Evolutionary conservation across 1,140 invertebrate genomes (phyloP).

Genomic region (Whitmania pigra): DNA sequence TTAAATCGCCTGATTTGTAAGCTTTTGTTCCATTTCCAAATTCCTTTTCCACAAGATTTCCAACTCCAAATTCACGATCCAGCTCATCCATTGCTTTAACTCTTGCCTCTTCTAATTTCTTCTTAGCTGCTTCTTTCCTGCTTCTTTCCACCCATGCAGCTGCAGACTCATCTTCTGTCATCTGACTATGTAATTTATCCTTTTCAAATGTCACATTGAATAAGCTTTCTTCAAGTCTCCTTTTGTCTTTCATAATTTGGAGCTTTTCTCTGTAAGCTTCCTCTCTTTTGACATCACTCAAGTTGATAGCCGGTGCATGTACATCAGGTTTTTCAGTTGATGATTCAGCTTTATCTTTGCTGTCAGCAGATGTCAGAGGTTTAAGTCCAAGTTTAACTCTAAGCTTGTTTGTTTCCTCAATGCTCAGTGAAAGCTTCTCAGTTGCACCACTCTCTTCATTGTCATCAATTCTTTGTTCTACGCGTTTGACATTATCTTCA

Average conservation of each 20-base stretch:
- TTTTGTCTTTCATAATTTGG: constrained; percentile 54
- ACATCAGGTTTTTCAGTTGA: constrained; percentile 56
- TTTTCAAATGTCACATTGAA: background rate
- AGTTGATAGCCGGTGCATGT: constrained; percentile 74
- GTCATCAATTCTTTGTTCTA: too few species aligned
- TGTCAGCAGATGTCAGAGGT: constrained; percentile 58
- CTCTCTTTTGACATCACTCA: constrained; percentile 57
- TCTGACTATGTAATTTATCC: constrained; percentile 39
- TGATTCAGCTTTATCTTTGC: constrained; percentile 19
- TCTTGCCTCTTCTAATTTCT: constrained; percentile 69
- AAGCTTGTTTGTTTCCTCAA: constrained; percentile 80
- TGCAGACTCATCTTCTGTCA: constrained; percentile 37
- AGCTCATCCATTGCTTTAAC: constrained; percentile 84
- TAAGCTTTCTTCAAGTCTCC: constrained; percentile 49
- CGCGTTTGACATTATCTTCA: too few species aligned
- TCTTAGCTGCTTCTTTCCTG: constrained; percentile 63
- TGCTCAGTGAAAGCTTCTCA: constrained; percentile 51
- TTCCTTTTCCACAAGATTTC: constrained; percentile 66
- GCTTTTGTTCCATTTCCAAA: constrained; percentile 37
- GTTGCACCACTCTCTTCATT: too few species aligned
- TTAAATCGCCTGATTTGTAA: constrained; percentile 50
- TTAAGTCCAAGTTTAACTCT: constrained; percentile 83
- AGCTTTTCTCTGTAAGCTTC: constrained; percentile 70
- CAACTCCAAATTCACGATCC: constrained; percentile 84
- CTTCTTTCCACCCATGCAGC: constrained; percentile 66